Conservation (phyloP, 2,113 vertebrate genomes). For the Telmatochromis brichardi region DNA sequence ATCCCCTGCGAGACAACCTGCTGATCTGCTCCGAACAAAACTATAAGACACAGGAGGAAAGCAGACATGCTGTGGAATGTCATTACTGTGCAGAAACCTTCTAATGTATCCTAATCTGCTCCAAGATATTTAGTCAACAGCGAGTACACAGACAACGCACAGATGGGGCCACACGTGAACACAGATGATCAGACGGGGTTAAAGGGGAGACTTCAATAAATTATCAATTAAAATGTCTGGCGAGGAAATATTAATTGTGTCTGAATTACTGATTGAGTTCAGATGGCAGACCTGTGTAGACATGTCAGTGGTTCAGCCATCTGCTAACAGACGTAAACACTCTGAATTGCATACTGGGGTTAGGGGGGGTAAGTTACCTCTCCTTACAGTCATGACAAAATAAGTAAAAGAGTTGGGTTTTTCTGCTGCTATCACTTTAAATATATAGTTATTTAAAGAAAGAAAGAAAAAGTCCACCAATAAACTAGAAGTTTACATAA, state of each 20-base stretch:
- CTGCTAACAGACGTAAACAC: slow-evolving; percentile 18
- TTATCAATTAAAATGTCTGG: slow-evolving; percentile 26
- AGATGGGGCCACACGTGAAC: slow-evolving; percentile 17
- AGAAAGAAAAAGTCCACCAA: background rate
- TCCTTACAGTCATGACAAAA: background rate
- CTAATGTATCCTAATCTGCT: background rate
- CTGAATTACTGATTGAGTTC: slow-evolving; percentile 44
- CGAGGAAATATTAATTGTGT: slow-evolving; percentile 49
- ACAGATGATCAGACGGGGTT: slow-evolving; percentile 13
- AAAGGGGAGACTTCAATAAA: slow-evolving; percentile 47
- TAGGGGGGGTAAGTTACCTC: background rate
- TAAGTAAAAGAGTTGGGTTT: background rate
- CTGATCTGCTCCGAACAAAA: background rate
- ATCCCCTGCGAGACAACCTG: background rate
- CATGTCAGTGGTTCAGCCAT: slow-evolving; percentile 5
- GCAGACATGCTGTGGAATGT: slow-evolving; percentile 51
- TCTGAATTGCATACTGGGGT: background rate
- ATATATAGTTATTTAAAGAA: background rate
- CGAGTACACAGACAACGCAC: background rate
- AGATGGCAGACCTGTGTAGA: slow-evolving; percentile 30
- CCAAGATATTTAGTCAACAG: slow-evolving; percentile 45
- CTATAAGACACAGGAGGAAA: slow-evolving; percentile 30
- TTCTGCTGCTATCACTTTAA: background rate
- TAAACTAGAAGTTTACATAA: background rate
- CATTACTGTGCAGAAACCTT: slow-evolving; percentile 45